These are phyloP conservation scores for Lepeophtheirus salmonis DNA, from an alignment of 1,140 invertebrate genomes.

Conservation along the genomic window DNA sequence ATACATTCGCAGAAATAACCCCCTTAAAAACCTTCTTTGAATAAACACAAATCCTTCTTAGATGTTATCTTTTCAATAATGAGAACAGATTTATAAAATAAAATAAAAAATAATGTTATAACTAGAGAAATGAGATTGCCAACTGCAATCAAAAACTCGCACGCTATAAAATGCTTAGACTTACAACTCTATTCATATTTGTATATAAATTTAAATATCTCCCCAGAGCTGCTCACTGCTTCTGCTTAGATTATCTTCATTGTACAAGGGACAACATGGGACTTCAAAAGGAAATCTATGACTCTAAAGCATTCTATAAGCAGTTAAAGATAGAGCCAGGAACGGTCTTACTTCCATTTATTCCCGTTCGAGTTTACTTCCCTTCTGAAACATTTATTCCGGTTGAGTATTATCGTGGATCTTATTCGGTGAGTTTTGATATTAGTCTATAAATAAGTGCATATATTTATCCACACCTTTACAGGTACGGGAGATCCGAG, in stretches of 20 bases:
- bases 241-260: not conserved
- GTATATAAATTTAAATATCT: not conserved
- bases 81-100: not conserved
- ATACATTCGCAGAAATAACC: too few species aligned
- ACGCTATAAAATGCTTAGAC: not conserved
- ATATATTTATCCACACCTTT: not conserved
- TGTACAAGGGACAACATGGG: not conserved
- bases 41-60: too few species aligned
- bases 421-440: not conserved
- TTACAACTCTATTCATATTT: not conserved
- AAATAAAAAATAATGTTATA: not conserved
- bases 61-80: not conserved
- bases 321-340: not conserved
- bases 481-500: not conserved
- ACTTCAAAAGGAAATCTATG: not conserved
- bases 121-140: not conserved
- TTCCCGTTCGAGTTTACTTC: not conserved
- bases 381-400: not conserved
- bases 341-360: not conserved
- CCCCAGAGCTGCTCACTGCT: not conserved
- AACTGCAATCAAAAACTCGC: too few species aligned
- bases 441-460: not conserved
- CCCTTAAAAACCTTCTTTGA: too few species aligned
- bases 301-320: not conserved
- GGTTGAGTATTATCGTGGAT: not conserved